These are phyloP conservation scores for Machimus atricapillus DNA, from an alignment of 2,888 invertebrate species.

Conservation along the genomic window DNA sequence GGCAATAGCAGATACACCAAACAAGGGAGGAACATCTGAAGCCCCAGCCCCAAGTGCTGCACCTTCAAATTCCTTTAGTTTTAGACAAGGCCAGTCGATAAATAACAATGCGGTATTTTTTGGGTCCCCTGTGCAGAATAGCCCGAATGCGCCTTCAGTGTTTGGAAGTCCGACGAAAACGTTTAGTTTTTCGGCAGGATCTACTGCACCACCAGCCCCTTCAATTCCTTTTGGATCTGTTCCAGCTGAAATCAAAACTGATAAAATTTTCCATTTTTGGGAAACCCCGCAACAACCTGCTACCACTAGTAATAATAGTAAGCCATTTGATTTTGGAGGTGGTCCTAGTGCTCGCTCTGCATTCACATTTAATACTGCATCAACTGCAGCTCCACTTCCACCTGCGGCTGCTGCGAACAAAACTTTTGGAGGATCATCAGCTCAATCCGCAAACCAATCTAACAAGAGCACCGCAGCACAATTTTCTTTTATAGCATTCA, in stretches of 20 bases:
- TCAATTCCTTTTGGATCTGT: not conserved
- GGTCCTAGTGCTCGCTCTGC: too few relatives aligned
- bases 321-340: constrained; percentile 3
- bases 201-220: not conserved
- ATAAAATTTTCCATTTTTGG: not conserved
- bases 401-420: constrained; percentile 6
- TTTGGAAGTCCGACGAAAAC: not conserved
- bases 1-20: not conserved
- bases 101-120: not conserved
- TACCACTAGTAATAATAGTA: not conserved
- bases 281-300: not conserved
- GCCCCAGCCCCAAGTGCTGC: too few relatives aligned
- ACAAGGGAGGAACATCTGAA: not conserved
- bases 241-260: not conserved
- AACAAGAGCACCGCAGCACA: too few relatives aligned
- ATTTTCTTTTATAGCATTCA: constrained; percentile 12
- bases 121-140: not conserved
- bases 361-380: not conserved
- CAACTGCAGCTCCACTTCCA: not conserved
- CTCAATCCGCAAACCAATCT: not conserved
- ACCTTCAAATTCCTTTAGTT: not conserved
- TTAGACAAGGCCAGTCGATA: not conserved
- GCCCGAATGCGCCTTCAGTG: not conserved
- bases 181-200: not conserved
- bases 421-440: not conserved